phyloP scores from a whole-genome alignment of 2,797 vertebrate genomes.

The Hephaestus fuliginosus region DNA sequence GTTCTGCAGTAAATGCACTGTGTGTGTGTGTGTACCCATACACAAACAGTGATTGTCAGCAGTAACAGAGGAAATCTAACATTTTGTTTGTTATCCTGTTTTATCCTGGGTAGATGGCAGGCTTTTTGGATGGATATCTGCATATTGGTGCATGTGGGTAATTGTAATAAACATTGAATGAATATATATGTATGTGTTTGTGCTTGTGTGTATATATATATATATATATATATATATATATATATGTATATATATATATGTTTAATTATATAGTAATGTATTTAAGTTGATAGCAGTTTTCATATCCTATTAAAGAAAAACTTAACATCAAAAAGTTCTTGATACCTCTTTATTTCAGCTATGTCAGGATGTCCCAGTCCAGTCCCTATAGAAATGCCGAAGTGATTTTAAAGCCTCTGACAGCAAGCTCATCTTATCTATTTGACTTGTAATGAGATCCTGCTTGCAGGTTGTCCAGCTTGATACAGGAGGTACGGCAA shows the following conservation, averaged over 20 bases:
- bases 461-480: constrained; percentile 20
- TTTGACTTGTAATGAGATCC: constrained; percentile 35
- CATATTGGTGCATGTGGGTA: too few relatives aligned
- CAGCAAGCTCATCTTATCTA: constrained; percentile 39
- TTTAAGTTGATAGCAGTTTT: background rate
- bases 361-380: background rate
- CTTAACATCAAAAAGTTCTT: background rate
- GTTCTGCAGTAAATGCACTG: background rate
- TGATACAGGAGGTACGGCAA: constrained; percentile 4
- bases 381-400: constrained; percentile 19
- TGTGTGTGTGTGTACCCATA: background rate
- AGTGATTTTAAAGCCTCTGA: constrained; percentile 12
- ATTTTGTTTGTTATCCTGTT: background rate
- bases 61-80: background rate
- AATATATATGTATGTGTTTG: too few relatives aligned
- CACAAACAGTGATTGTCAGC: background rate
- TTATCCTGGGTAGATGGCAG: too few relatives aligned
- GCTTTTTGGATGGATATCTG: too few relatives aligned
- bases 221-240: too few relatives aligned
- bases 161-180: too few relatives aligned
- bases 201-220: too few relatives aligned
- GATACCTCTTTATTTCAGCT: background rate
- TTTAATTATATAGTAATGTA: background rate
- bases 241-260: background rate
- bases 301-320: background rate